Evolutionary conservation across 2,113 vertebrate species (phyloP).

Genomic region (Cephalophus harveyi): DNA sequence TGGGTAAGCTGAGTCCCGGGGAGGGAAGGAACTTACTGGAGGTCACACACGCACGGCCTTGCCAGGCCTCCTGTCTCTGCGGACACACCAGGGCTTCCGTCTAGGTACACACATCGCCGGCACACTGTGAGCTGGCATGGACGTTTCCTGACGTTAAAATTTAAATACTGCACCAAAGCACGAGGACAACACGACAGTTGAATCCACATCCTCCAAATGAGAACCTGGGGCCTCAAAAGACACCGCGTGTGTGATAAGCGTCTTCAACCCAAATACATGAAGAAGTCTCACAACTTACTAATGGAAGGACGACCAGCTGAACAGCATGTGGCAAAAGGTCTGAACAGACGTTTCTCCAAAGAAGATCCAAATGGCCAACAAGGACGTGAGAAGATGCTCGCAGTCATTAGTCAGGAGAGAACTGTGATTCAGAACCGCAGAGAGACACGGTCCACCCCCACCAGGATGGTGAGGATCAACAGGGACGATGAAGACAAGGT

Average conservation of each 20-base stretch:
- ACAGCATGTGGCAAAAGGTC: neutral
- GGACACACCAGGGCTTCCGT: neutral
- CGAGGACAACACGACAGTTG: neutral
- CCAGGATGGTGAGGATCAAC: fast-evolving
- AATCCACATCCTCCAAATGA: fast-evolving
- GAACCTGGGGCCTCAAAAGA: neutral
- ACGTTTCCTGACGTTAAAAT: neutral
- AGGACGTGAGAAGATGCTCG: fast-evolving
- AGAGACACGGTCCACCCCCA: fast-evolving
- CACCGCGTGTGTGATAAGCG: neutral
- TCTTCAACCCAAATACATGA: neutral
- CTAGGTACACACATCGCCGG: fast-evolving
- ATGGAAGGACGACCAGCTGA: neutral
- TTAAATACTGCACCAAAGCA: neutral
- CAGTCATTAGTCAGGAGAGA: fast-evolving
- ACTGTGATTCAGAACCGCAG: neutral
- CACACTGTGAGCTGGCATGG: fast-evolving
- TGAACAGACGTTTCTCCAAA: neutral
- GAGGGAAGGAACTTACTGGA: neutral
- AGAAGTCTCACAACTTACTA: neutral
- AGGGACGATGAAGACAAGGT: neutral
- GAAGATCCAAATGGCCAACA: neutral
- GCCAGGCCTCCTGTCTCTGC: neutral
- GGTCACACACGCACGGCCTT: neutral
- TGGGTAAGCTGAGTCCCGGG: neutral